Conservation (phyloP, 64 coral and sea anemone genomes). For the Montipora efflorescens region DNA sequence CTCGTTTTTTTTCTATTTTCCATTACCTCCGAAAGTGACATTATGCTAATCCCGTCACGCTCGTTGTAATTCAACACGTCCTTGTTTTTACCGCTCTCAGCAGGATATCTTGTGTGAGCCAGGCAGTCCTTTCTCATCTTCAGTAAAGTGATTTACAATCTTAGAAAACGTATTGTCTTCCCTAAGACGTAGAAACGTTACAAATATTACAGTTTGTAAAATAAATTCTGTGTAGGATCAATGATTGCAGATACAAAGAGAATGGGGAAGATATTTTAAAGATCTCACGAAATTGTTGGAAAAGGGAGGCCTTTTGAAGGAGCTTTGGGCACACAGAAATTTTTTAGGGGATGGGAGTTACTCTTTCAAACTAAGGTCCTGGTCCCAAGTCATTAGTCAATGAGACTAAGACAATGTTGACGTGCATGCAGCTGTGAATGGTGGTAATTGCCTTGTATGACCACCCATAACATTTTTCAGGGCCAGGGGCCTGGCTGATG, state of each 20-base stretch:
- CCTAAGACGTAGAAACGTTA: no score
- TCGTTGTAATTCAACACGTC: no score
- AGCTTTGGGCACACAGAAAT: not conserved
- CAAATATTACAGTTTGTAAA: not conserved
- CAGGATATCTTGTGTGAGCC: no score
- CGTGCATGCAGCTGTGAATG: not conserved
- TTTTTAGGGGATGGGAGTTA: not conserved
- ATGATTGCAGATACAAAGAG: slow-evolving; percentile 17
- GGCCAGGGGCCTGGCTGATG: not conserved
- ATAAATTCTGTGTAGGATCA: not conserved
- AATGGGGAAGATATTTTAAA: slow-evolving; percentile 4
- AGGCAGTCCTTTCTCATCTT: no score
- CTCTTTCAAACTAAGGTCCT: not conserved
- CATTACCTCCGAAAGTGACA: no score
- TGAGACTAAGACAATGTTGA: not conserved
- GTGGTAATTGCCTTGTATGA: slow-evolving; percentile 36
- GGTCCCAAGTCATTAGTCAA: not conserved
- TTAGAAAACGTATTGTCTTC: no score
- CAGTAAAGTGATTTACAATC: no score
- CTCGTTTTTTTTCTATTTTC: no score
- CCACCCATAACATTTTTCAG: slow-evolving; percentile 35
- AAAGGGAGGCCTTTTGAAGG: not conserved
- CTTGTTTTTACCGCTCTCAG: no score
- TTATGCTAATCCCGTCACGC: no score
- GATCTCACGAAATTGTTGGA: not conserved